These are phyloP conservation scores for Cirrhinus mrigala DNA, from an alignment of 2,797 vertebrate genomes.

Conservation along the genomic window DNA sequence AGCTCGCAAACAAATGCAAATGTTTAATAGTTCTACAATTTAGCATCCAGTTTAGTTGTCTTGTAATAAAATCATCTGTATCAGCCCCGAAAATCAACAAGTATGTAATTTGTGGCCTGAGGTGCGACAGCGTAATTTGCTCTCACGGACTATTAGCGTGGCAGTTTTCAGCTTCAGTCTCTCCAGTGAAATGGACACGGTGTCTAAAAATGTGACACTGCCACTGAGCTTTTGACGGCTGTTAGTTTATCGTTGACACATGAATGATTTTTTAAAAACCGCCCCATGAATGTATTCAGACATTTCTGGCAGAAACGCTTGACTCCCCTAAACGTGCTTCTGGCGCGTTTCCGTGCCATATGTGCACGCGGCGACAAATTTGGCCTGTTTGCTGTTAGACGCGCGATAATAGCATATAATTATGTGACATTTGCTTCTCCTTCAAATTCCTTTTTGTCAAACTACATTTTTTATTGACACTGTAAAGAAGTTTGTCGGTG, in stretches of 20 bases:
- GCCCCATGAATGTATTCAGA: conserved; percentile 52
- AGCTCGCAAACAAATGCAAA: neutral
- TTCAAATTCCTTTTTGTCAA: neutral
- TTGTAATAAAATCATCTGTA: neutral
- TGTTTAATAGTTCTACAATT: neutral
- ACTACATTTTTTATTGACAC: neutral
- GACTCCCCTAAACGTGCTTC: conserved; percentile 64
- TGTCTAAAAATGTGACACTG: conserved; percentile 35
- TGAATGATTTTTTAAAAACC: conserved; percentile 57
- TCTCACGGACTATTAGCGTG: neutral
- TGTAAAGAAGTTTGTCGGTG: neutral
- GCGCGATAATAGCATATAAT: conserved; percentile 30
- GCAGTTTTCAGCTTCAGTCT: conserved; percentile 13
- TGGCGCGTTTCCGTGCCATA: conserved; percentile 78
- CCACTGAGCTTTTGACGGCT: conserved; percentile 30
- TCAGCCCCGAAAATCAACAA: neutral
- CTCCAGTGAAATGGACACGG: conserved; percentile 14
- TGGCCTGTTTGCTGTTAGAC: conserved; percentile 67
- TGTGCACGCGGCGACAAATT: conserved; percentile 78
- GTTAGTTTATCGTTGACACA: conserved; percentile 43
- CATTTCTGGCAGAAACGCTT: conserved; percentile 58
- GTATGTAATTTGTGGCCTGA: neutral
- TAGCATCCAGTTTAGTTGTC: neutral
- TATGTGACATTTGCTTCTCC: conserved; percentile 8
- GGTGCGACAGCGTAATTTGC: neutral